Evolutionary conservation across 2,888 invertebrate species (phyloP).

Genomic region (Micropterix aruncella): DNA sequence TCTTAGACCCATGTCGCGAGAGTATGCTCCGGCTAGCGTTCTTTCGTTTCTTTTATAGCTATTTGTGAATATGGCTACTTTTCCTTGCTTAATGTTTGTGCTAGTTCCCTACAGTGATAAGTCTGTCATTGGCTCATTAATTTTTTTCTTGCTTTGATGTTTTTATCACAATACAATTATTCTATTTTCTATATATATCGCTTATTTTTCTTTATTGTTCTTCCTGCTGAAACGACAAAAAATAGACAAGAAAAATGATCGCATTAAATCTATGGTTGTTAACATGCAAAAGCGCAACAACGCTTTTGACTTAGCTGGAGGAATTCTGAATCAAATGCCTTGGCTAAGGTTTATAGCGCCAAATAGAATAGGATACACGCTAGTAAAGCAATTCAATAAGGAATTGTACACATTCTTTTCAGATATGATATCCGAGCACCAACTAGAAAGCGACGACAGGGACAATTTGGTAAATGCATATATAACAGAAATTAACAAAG

Average conservation of each 20-base stretch:
- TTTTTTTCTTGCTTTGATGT: too few species aligned
- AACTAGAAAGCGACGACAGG: neutral
- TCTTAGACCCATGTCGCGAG: too few species aligned
- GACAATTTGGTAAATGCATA: neutral
- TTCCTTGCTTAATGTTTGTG: too few species aligned
- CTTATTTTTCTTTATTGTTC: too few species aligned
- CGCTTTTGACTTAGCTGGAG: conserved; percentile 43
- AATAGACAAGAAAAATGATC: conserved; percentile 17
- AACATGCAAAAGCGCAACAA: conserved; percentile 33
- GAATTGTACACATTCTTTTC: conserved; percentile 20
- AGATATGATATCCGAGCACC: neutral
- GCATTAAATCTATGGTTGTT: conserved; percentile 26
- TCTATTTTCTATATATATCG: too few species aligned
- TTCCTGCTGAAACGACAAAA: too few species aligned
- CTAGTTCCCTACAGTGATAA: too few species aligned
- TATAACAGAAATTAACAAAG: neutral
- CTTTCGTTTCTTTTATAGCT: too few species aligned
- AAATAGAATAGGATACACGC: conserved; percentile 42
- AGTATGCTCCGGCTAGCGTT: too few species aligned
- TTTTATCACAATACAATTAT: too few species aligned
- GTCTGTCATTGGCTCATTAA: too few species aligned
- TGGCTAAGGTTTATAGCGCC: conserved; percentile 49
- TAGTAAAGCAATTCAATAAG: conserved; percentile 38
- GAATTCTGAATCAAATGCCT: conserved; percentile 42
- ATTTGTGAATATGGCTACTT: too few species aligned